Evolutionary conservation across 2,888 invertebrate genomes (phyloP).

Genomic region (Cephus spinipes): DNA sequence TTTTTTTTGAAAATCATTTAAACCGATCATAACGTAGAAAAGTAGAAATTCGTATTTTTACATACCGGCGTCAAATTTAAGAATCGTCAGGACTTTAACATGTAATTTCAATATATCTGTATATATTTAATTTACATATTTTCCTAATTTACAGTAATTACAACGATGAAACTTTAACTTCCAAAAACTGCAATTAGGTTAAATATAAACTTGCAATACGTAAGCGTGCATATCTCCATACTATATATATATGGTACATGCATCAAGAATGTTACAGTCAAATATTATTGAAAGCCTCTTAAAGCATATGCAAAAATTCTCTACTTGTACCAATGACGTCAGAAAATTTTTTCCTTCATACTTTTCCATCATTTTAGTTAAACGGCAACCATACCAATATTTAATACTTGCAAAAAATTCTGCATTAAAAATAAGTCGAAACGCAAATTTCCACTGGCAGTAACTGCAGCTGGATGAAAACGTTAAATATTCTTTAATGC

Average conservation of each 20-base stretch:
- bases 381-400: no score
- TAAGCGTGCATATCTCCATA: not conserved
- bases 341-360: not conserved
- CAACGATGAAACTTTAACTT: fast-evolving
- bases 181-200: no score
- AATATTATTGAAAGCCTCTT: not conserved
- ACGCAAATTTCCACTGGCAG: not conserved
- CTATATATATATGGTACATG: no score
- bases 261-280: not conserved
- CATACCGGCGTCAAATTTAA: no score
- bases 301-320: no score
- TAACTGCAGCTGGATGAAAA: not conserved
- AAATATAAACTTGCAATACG: not conserved
- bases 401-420: no score
- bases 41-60: no score
- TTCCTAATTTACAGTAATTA: no score
- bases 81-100: not conserved
- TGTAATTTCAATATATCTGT: not conserved
- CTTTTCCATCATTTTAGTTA: not conserved
- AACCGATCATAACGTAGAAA: no score
- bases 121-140: not conserved
- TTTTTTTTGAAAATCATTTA: not conserved
- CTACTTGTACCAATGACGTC: not conserved
- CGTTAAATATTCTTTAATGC: not conserved
- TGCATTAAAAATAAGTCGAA: not conserved